These are phyloP conservation scores for Ptyas mucosa DNA, from an alignment of 2,113 vertebrate genomes.

Conservation along the genomic window DNA sequence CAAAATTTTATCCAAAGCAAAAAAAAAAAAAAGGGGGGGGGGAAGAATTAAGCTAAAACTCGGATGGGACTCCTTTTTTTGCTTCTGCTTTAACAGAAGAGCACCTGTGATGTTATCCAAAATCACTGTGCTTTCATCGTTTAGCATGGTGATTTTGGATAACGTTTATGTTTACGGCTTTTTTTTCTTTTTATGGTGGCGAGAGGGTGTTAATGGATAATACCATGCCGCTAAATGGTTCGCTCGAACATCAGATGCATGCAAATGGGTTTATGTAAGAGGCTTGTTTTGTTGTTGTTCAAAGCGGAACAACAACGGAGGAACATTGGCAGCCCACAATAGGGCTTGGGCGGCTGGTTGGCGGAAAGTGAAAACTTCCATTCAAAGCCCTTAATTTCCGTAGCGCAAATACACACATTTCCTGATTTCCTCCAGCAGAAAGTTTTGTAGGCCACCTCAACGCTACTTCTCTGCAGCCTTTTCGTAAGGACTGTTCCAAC, in stretches of 20 bases:
- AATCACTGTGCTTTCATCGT: neutral
- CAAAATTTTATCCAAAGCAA: neutral
- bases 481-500: neutral
- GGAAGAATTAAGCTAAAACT: neutral
- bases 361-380: neutral
- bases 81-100: conserved; percentile 30
- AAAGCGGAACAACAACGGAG: conserved; percentile 39
- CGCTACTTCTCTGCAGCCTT: neutral
- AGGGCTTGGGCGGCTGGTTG: conserved; percentile 6
- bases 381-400: conserved; percentile 22
- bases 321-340: neutral
- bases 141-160: conserved; percentile 13
- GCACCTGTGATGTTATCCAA: neutral
- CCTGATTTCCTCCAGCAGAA: neutral
- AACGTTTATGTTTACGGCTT: conserved; percentile 40
- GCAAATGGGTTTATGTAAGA: conserved; percentile 41
- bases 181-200: conserved; percentile 25
- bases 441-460: neutral
- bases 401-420: conserved; percentile 3
- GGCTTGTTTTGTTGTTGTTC: conserved; percentile 22
- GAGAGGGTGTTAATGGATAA: conserved; percentile 43
- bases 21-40: no score
- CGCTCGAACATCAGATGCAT: conserved; percentile 28
- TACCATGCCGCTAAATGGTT: conserved; percentile 41
- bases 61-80: neutral